These are phyloP conservation scores for Hippoglossus stenolepis DNA, from an alignment of 2,113 vertebrate genomes.

Conservation along the genomic window DNA sequence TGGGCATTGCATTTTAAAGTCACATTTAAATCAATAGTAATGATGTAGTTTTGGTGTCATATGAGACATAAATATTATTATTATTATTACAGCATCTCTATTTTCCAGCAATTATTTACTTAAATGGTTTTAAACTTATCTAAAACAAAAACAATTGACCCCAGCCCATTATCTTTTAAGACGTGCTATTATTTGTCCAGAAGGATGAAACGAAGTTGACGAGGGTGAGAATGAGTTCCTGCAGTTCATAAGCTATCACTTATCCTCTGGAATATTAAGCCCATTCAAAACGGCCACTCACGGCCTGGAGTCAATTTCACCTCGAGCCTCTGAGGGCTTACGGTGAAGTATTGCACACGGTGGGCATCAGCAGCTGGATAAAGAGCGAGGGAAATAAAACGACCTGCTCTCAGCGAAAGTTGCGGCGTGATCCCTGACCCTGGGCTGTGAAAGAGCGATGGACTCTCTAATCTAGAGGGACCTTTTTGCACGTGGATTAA, in stretches of 20 bases:
- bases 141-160: neutral
- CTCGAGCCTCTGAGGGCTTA: constrained; percentile 48
- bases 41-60: neutral
- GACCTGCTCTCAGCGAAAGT: constrained; percentile 47
- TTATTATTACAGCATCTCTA: neutral
- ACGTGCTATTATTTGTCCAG: constrained; percentile 1
- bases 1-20: neutral
- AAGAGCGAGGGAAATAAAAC: constrained; percentile 55
- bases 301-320: constrained; percentile 56
- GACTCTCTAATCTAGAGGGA: constrained; percentile 64
- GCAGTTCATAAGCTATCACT: constrained; percentile 20
- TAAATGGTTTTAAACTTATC: neutral
- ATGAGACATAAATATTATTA: neutral
- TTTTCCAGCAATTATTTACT: neutral
- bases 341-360: constrained; percentile 28
- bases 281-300: constrained; percentile 36
- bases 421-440: constrained; percentile 67
- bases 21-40: neutral
- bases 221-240: constrained; percentile 36
- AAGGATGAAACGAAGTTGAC: constrained; percentile 3
- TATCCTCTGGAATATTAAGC: constrained; percentile 51
- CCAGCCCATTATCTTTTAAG: constrained; percentile 13
- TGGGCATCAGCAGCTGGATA: constrained; percentile 45
- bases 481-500: constrained; percentile 73
- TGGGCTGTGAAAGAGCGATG: constrained; percentile 34